A percentile compares a stretch with the other conserved stretches of the same genome.
Conservation (phyloP, 2,797 vertebrate genomes). For the Gadopsis bispinosus region DNA sequence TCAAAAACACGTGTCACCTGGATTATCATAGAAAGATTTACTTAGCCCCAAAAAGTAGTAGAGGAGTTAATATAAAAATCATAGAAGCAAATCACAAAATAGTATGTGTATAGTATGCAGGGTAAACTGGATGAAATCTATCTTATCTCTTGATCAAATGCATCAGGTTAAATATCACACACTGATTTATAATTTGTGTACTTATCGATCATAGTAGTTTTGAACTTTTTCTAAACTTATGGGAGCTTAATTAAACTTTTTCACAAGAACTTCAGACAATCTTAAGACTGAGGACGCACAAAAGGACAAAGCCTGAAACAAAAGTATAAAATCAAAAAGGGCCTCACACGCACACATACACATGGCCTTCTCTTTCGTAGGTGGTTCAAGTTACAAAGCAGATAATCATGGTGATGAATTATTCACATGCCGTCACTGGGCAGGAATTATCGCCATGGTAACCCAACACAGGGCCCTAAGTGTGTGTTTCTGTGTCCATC, state of each 20-base stretch:
- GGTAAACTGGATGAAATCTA: too few species aligned
- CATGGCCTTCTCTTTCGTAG: constrained; percentile 7
- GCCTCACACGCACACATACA: constrained; percentile 5
- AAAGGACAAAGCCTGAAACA: constrained; percentile 5
- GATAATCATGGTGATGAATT: constrained; percentile 62
- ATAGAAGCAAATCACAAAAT: too few species aligned
- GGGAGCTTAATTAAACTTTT: background rate
- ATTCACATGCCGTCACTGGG: constrained; percentile 65
- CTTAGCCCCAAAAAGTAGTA: too few species aligned
- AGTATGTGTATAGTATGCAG: too few species aligned
- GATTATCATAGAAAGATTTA: background rate
- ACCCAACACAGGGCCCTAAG: constrained; percentile 43
- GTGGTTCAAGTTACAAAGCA: constrained; percentile 64
- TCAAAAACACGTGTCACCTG: background rate
- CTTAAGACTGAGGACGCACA: background rate
- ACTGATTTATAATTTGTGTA: background rate
- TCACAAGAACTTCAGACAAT: background rate
- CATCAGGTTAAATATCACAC: too few species aligned
- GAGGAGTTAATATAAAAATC: too few species aligned
- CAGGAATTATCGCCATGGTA: constrained; percentile 58
- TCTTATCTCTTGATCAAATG: too few species aligned
- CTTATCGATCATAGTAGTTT: background rate
- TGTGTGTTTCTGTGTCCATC: constrained; percentile 24
- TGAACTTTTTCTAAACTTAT: background rate
- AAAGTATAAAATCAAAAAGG: constrained; percentile 22